Evolutionary conservation across 2,113 vertebrate species (phyloP), one percentile per base, ranked within the genome.

Genomic region (Trogon melanurus): DNA sequence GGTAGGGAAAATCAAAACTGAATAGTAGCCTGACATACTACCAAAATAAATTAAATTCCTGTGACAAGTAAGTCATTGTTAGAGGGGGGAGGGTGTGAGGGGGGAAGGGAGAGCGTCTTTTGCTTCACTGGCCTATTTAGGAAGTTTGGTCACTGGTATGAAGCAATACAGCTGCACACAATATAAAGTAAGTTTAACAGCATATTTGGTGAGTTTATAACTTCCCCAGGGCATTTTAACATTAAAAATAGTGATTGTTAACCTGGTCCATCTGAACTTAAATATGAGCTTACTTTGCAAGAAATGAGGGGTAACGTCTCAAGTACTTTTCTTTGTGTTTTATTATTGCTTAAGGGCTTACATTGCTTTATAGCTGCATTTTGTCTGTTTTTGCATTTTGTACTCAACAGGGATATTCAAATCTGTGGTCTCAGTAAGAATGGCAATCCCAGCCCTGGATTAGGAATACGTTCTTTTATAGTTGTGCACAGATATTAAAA

Each of bases 231-330:
- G 98, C 97, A 97, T 98, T 98, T 98, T 98, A 98, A 98, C 98
- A 98, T 98, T 98, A 97, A 98, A 98, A 98, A 98, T 98, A 97
- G 98, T 97, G 95, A 98, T 98, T 98, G 98, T 97, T 98, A 98
- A 98, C 98, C 97, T 74, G 36, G 95, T 94, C 97, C 97, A 97
- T 98, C 97, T 98, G 97, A 98, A 97, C 95, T 98, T 98, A 97
- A 97, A 97, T 98, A 97, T 97, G 94, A 98, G 96, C 97, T 97
- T 98, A 96, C 97, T 97, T 98, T 96, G 97, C 95, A 97, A 98
- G 97, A 98, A 98, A 97, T 97, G 97, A 97, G 94, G 95, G 94
- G 95, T 97, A 96, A 92, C 94, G 67, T 98, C 97, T 97, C 88
- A 92, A 97, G 94, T 95, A 94, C 74, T 30, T 97, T 96, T 97